These are phyloP conservation scores for Colius striatus DNA, from an alignment of 2,113 vertebrate species.

Conservation along the genomic window DNA sequence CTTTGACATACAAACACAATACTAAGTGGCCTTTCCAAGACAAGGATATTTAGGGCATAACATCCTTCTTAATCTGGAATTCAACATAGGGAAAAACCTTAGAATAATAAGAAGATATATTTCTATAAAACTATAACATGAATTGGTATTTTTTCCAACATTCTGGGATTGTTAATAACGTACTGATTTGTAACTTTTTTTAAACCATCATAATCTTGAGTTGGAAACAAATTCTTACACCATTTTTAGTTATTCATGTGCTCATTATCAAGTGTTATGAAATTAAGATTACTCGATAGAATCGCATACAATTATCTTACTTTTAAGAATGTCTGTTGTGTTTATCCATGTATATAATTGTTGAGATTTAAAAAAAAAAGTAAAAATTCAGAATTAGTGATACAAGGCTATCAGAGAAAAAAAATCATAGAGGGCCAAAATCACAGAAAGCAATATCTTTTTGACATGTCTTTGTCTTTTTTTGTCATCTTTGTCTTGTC, in stretches of 20 bases:
- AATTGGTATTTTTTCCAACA: neutral
- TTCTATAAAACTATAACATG: neutral
- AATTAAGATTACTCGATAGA: neutral
- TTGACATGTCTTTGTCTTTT: neutral
- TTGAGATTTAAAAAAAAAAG: neutral
- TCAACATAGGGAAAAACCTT: neutral
- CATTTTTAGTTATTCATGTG: conserved; percentile 11
- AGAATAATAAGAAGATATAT: neutral
- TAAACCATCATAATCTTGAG: neutral
- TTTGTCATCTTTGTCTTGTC: neutral
- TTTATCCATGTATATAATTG: neutral
- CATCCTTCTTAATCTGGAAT: neutral
- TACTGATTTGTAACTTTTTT: neutral
- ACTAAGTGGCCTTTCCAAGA: conserved; percentile 57
- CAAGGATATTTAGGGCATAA: conserved; percentile 17
- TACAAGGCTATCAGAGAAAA: neutral
- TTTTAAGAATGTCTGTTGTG: neutral
- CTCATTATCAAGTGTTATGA: neutral
- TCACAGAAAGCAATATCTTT: neutral
- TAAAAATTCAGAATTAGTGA: neutral
- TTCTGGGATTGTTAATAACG: neutral
- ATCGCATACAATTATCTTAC: neutral
- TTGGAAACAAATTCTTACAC: neutral
- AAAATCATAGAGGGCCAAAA: neutral
- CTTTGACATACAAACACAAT: conserved; percentile 78